Base-by-base conservation (phyloP, 2,797 vertebrate genomes). In the Manis pentadactyla region DNA sequence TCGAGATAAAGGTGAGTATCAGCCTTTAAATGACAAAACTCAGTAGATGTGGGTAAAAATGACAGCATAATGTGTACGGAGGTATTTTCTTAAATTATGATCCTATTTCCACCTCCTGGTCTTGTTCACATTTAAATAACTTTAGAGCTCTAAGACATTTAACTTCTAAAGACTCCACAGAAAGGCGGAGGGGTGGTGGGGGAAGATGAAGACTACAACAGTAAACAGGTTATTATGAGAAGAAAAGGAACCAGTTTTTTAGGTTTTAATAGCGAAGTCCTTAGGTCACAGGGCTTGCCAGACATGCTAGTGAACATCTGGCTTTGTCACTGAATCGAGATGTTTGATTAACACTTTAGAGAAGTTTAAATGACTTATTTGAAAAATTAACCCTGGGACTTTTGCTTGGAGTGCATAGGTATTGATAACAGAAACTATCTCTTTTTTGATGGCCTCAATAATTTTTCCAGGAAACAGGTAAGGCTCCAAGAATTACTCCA, bases 1-100 rank as follows among this genome's bases (percentile, higher is more conserved):
- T 77, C 37, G 0, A 63, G 46, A 92, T n/a, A 91, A 95, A 96
- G 53, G 97, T 98, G 66, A 98, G 97, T 98, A 86, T n/a, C 68
- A 21, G 19, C 49, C 42, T 92, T 73, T 57, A 46, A 49, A 57
- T 81, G 49, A 84, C 61, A 74, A 64, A 77, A 59, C 9, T 4
- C 4, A 21, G 39, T 68, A 34, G 61, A 25, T 21, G 51, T 42
- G 49, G 25, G 69, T 69, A 63, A 29, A 34, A 55, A 85, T 57
- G 49, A 46, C 34, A 37, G 21, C 39, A 46, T 63, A 21, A 9
- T 34, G 25, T 31, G 1, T 57, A n/a, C 51, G 31, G 39, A 68
- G 57, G 51, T n/a, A 8, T 69, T 89, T 83, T 29, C 68, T 77
- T 79, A n/a, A 51, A 66, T 42, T 59, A 25, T 87, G 34, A 75